Conservation (phyloP, 2,797 vertebrate species). For the Steatocranus sp. region DNA sequence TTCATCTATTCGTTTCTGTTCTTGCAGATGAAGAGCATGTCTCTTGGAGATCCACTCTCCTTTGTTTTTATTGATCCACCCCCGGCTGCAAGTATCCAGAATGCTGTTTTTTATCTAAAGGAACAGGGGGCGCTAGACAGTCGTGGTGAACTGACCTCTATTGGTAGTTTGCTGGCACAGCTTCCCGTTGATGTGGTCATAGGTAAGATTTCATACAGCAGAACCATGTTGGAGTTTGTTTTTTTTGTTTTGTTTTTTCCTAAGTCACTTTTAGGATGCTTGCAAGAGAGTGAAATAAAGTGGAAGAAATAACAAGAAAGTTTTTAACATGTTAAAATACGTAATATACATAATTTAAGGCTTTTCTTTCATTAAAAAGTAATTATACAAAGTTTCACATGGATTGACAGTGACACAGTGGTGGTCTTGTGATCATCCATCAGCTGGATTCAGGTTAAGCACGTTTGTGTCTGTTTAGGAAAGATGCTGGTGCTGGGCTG, state of each 20-base stretch:
- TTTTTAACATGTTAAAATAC: background rate
- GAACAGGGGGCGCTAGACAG: constrained; percentile 87
- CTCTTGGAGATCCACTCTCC: constrained; percentile 83
- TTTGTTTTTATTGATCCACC: constrained; percentile 92
- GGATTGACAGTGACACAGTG: background rate
- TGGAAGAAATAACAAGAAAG: background rate
- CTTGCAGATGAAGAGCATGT: constrained; percentile 93
- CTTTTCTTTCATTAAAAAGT: background rate
- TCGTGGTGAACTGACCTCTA: constrained; percentile 77
- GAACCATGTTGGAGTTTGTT: background rate
- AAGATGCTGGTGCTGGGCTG: constrained; percentile 90
- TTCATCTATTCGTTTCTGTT: background rate
- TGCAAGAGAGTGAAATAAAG: background rate
- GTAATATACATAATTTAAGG: background rate
- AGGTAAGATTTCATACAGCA: constrained; percentile 63
- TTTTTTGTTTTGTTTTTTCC: accelerated
- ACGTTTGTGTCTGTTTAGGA: constrained; percentile 66
- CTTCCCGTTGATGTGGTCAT: constrained; percentile 92
- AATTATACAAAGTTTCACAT: background rate
- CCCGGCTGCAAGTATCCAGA: constrained; percentile 83
- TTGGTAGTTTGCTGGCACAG: constrained; percentile 86
- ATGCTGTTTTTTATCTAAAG: constrained; percentile 82
- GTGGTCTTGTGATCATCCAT: background rate
- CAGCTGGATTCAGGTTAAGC: background rate
- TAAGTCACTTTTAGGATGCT: background rate